Conservation (phyloP, 2,888 invertebrate species). For the Cynaeus angustus region DNA sequence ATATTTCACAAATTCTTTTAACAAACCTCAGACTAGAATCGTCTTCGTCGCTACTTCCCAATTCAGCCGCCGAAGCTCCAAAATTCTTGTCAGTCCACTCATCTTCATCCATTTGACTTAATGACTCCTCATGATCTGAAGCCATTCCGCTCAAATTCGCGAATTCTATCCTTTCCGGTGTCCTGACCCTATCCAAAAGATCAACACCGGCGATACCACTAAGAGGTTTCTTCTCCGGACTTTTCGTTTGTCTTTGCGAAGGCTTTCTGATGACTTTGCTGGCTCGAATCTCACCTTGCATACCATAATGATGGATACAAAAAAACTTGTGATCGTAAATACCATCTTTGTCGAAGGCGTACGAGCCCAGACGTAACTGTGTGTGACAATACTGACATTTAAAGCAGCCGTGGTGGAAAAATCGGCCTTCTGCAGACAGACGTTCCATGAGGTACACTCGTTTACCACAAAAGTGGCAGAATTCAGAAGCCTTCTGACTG, state of each 20-base stretch:
- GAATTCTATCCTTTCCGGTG: slow-evolving; percentile 87
- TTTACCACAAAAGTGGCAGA: slow-evolving; percentile 91
- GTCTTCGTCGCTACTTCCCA: slow-evolving; percentile 76
- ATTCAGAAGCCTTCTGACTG: slow-evolving; percentile 81
- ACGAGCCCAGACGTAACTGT: slow-evolving; percentile 86
- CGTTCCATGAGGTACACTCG: slow-evolving; percentile 96
- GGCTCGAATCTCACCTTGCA: slow-evolving; percentile 74
- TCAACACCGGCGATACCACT: slow-evolving; percentile 73
- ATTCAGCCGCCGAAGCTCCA: slow-evolving; percentile 83
- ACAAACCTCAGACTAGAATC: slow-evolving; percentile 74
- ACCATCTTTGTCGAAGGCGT: slow-evolving; percentile 82
- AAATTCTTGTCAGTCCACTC: slow-evolving; percentile 97
- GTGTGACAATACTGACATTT: slow-evolving; percentile 93
- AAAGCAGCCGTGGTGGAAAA: slow-evolving; percentile 94
- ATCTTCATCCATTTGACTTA: slow-evolving; percentile 92
- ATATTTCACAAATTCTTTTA: no score
- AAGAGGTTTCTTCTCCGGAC: slow-evolving; percentile 72
- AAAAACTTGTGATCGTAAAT: slow-evolving; percentile 82
- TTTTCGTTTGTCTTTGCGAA: slow-evolving; percentile 64
- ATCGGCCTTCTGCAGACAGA: slow-evolving; percentile 90
- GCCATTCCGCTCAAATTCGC: slow-evolving; percentile 78
- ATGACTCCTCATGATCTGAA: slow-evolving; percentile 78
- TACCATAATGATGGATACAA: slow-evolving; percentile 83
- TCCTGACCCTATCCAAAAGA: slow-evolving; percentile 76
- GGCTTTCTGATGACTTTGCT: slow-evolving; percentile 63